Evolutionary conservation across 2,888 invertebrate species (phyloP).

Genomic region (Chymomyza caudatula): DNA sequence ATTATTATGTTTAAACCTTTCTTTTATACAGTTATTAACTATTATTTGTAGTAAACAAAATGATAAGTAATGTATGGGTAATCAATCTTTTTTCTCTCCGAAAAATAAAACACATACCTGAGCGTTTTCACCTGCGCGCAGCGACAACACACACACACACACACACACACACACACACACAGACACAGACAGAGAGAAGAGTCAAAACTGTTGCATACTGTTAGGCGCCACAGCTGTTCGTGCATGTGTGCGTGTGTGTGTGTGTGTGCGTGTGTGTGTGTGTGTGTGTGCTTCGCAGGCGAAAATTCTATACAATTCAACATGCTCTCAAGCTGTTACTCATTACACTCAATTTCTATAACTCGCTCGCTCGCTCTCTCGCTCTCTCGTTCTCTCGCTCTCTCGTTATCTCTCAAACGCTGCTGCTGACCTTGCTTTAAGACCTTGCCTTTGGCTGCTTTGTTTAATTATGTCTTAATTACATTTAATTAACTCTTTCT

Average conservation of each 20-base stretch:
- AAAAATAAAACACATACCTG: conserved; percentile 81
- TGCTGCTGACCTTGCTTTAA: conserved; percentile 5
- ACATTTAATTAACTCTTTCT: conserved; percentile 78
- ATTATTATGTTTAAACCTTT: conserved; percentile 31
- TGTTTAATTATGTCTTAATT: conserved; percentile 21
- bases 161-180: too few relatives aligned
- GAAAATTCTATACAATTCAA: conserved; percentile 70
- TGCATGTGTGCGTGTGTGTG: too few relatives aligned
- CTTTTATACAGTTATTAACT: conserved; percentile 55
- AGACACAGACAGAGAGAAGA: too few relatives aligned
- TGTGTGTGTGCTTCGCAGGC: conserved; percentile 35
- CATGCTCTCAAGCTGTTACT: conserved; percentile 67
- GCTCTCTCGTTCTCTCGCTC: too few relatives aligned
- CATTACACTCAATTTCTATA: conserved; percentile 52
- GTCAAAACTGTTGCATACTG: too few relatives aligned
- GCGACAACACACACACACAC: neutral
- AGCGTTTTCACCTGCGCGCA: conserved; percentile 71
- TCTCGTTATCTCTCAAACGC: neutral
- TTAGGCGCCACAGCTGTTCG: too few relatives aligned
- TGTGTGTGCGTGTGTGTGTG: neutral
- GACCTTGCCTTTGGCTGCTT: conserved; percentile 34
- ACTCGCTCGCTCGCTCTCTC: too few relatives aligned
- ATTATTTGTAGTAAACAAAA: conserved; percentile 67
- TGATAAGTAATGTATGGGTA: conserved; percentile 74
- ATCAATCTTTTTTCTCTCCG: conserved; percentile 84